Base-by-base conservation (phyloP, 1,140 invertebrate genomes). In the Drosophila paulistorum region DNA sequence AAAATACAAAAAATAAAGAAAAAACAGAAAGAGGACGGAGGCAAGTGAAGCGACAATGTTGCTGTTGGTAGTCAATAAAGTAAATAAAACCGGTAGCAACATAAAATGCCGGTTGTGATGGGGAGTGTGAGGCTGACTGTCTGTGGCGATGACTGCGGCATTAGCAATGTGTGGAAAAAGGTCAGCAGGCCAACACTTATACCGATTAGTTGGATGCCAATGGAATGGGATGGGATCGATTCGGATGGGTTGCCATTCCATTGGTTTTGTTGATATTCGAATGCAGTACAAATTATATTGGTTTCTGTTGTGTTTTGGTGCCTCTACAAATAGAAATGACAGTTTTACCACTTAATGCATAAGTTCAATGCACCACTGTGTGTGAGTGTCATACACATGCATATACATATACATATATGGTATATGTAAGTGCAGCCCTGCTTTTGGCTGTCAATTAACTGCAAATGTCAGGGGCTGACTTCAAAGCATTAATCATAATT, bases 401-500 rank as follows among this genome's bases (percentile, higher is more conserved):
- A 26, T 26, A 26, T 26, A 26, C 3, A 26, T 4, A 0, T 26
- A 63, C 35, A 41, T 26, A 30, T 14, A 20, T 48, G n/a, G 20
- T 45, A 35, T 1, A 55, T 17, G 33, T 20, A 17, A 51, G 37
- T 33, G 61, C 59, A 64, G 57, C 61, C 42, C 67, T 80, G 76
- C 69, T 77, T 30, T 68, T 68, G 71, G 65, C 67, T 81, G 79
- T 77, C 75, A 81, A 81, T 87, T 89, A 89, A 80, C 71, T 71
- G 84, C 81, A 87, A 89, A 89, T 87, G 83, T 89, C 83, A 81
- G 58, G 79, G 73, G 84, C 83, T 83, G 72, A 67, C 71, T 79
- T 65, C 57, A 65, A 59, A 51, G 68, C 83, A 87, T 87, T 87
- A 87, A 87, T 87, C 83, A 87, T 87, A 87, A 87, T 87, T 87